Evolutionary conservation across 1,140 invertebrate genomes (phyloP).

Genomic region (Hyposmocoma kahamanoa): DNA sequence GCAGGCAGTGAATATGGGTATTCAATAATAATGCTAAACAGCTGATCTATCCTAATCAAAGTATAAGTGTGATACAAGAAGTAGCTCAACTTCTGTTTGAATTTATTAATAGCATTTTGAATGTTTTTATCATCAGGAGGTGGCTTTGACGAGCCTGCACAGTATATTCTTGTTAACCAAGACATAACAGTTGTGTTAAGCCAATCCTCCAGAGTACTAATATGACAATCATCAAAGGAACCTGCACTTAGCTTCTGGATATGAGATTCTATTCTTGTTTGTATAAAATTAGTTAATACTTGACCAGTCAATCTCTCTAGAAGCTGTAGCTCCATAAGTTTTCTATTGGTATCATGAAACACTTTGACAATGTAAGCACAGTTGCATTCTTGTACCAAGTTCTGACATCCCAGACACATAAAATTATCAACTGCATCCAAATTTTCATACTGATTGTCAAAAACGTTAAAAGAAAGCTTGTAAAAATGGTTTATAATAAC

Average conservation of each 20-base stretch:
- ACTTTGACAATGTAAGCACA: constrained; percentile 83
- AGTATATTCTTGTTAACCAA: constrained; percentile 88
- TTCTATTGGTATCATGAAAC: constrained; percentile 86
- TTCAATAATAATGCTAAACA: constrained; percentile 97
- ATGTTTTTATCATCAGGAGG: constrained; percentile 70
- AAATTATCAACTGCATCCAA: constrained; percentile 74
- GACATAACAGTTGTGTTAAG: constrained; percentile 86
- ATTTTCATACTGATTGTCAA: constrained; percentile 72
- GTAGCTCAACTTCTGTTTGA: constrained; percentile 87
- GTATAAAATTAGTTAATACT: constrained; percentile 86
- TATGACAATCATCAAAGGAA: constrained; percentile 87
- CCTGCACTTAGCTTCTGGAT: constrained; percentile 87
- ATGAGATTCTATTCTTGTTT: constrained; percentile 85
- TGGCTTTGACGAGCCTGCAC: constrained; percentile 75
- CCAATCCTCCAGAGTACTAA: constrained; percentile 86
- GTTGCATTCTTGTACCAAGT: constrained; percentile 79
- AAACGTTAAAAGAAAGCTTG: constrained; percentile 83
- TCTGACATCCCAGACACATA: constrained; percentile 82
- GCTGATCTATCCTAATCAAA: constrained; percentile 89
- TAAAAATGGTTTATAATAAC: constrained; percentile 84
- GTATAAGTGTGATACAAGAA: constrained; percentile 93
- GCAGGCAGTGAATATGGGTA: constrained; percentile 96
- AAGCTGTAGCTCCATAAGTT: constrained; percentile 83
- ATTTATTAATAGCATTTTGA: constrained; percentile 77
- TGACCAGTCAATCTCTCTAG: constrained; percentile 87